These are phyloP conservation scores for Ditylenchus dipsaci DNA, from an alignment of 1,140 invertebrate genomes.

Conservation along the genomic window DNA sequence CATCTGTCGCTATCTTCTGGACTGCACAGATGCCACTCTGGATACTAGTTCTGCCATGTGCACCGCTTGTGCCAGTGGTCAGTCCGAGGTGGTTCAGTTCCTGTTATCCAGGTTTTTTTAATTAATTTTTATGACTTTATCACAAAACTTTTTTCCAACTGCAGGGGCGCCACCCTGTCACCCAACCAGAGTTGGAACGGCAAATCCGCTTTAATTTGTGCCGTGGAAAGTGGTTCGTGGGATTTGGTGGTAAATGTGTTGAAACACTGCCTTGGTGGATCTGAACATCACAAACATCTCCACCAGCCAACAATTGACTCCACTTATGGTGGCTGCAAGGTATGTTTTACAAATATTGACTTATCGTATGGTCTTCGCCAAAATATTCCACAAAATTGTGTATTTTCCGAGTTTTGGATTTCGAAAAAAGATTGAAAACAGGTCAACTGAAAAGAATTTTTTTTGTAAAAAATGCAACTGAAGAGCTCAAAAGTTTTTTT, in stretches of 20 bases:
- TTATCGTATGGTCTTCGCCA: too few species aligned
- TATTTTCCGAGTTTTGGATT: too few species aligned
- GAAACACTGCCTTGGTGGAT: conserved; percentile 60
- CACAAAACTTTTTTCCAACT: conserved; percentile 3
- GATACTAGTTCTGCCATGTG: conserved; percentile 79
- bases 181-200: conserved; percentile 68
- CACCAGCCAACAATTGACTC: conserved; percentile 67
- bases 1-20: conserved; percentile 81
- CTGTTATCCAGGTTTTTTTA: conserved; percentile 67
- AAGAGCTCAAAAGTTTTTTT: too few species aligned
- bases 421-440: too few species aligned
- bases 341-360: too few species aligned
- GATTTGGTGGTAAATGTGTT: conserved; percentile 67
- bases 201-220: conserved; percentile 70
- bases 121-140: neutral
- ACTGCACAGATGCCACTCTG: conserved; percentile 74
- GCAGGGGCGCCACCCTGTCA: conserved; percentile 68
- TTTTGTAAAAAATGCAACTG: too few species aligned
- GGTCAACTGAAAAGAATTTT: too few species aligned
- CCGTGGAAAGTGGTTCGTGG: conserved; percentile 81
- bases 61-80: conserved; percentile 76
- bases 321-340: conserved; percentile 80
- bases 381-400: too few species aligned
- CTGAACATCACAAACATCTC: conserved; percentile 66
- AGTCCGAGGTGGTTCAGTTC: conserved; percentile 71